Evolutionary conservation across 2,888 invertebrate genomes (phyloP), one percentile per base, ranked within the genome.

Genomic region (Steromphala cineraria): DNA sequence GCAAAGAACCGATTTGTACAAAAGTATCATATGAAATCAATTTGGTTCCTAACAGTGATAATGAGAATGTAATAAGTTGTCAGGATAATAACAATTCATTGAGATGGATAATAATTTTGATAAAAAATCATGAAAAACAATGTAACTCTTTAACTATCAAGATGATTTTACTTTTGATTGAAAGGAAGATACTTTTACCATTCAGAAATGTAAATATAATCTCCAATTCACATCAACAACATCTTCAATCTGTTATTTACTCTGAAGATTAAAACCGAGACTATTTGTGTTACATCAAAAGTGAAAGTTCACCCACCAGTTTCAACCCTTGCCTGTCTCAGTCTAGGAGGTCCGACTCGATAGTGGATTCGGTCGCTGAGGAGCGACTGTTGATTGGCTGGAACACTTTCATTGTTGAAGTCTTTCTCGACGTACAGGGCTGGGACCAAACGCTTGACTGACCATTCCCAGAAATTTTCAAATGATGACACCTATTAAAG

Each of bases 391-490:
- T 87, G 4, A 82, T 62, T 46, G 24, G 53, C 0, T 2, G 55
- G 7, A 75, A 75, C 67, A 83, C 81, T 28, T 67, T 87, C 83
- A 28, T 82, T 83, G 79, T 86, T 87, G 53, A 86, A 87, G 40
- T 53, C 84, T 19, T 79, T 67, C 24, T 77, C 75, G 10, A 81
- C 21, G 67, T 85, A 87, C 53, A 87, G 75, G 13, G 83, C 81
- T 17, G 81, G 81, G 8, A 87, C 74, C 62, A 87, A 67, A 0
- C 84, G 83, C 76, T 84, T 80, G n/a, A 84, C 80, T 53, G 85
- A 83, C 87, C 86, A 87, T 56, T 84, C 83, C 86, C 86, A 87
- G 77, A 86, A 86, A 62, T 83, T 81, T 0, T 78, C 77, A 28
- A 80, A 79, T 19, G 78, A 71, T 15, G 40, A 15, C 17, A 85